Evolutionary conservation across 2,113 vertebrate species (phyloP).

Genomic region (Lasiurus cinereus): DNA sequence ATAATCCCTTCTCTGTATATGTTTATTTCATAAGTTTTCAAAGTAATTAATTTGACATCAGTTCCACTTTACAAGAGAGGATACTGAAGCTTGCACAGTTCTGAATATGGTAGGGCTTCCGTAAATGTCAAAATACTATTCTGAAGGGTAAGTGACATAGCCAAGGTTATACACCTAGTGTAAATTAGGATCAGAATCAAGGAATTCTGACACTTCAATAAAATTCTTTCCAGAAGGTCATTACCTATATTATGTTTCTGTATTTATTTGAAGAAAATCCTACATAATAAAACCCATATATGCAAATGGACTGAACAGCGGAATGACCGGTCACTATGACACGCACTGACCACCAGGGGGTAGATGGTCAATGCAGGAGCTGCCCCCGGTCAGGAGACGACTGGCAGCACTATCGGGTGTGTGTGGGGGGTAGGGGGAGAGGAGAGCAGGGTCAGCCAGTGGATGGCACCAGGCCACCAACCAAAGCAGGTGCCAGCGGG

Average conservation of each 20-base stretch:
- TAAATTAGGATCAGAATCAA: background rate
- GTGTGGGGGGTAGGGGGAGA: too few relatives aligned
- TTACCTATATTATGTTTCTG: background rate
- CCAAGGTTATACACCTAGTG: background rate
- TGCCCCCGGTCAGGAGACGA: too few relatives aligned
- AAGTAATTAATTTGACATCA: slow-evolving; percentile 47
- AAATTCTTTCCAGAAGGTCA: background rate
- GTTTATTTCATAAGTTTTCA: slow-evolving; percentile 30
- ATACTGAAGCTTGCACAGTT: background rate
- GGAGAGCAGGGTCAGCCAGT: too few relatives aligned
- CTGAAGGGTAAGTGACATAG: background rate
- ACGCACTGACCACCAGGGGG: too few relatives aligned
- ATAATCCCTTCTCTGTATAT: background rate
- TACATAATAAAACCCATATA: too few relatives aligned
- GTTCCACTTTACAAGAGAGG: slow-evolving; percentile 32
- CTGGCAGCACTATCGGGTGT: too few relatives aligned
- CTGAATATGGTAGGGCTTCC: background rate
- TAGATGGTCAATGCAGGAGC: too few relatives aligned
- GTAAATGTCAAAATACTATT: background rate
- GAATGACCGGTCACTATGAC: too few relatives aligned
- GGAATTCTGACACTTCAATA: background rate
- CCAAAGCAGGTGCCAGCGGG: too few relatives aligned
- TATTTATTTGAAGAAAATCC: slow-evolving; percentile 21
- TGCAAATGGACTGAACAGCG: too few relatives aligned
- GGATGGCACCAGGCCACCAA: too few relatives aligned